These are phyloP conservation scores for Mus spretus DNA, from an alignment of 2,797 vertebrate species.

Conservation along the genomic window DNA sequence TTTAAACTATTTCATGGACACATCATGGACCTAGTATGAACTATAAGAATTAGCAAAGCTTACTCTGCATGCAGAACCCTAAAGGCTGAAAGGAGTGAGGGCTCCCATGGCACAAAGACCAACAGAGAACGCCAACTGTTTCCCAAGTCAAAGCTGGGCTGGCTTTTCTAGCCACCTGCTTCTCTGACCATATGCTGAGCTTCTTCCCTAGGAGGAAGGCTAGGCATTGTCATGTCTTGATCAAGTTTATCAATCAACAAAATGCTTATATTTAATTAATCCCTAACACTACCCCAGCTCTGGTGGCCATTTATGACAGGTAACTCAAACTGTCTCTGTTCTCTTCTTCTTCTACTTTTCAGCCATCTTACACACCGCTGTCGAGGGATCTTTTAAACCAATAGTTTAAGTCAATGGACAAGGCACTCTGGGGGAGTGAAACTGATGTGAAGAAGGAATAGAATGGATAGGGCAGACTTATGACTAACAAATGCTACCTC, in stretches of 20 bases:
- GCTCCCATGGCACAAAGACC: not conserved
- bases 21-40: not conserved
- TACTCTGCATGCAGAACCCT: not conserved
- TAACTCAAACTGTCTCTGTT: no score
- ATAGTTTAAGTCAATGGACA: not conserved
- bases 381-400: not conserved
- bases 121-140: not conserved
- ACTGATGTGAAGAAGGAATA: no score
- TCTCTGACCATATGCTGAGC: not conserved
- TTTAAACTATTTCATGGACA: not conserved
- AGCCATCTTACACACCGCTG: not conserved
- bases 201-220: not conserved
- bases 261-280: no score
- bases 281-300: no score
- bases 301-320: not conserved
- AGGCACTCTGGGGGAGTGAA: not conserved
- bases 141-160: not conserved
- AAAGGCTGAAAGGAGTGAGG: not conserved
- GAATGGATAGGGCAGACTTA: not conserved
- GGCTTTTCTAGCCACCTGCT: not conserved
- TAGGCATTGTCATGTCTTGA: not conserved
- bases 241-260: not conserved
- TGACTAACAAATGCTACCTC: not conserved
- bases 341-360: not conserved
- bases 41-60: no score